phyloP scores from a whole-genome alignment of 2,797 vertebrate genomes.

The Spheniscus humboldti region DNA sequence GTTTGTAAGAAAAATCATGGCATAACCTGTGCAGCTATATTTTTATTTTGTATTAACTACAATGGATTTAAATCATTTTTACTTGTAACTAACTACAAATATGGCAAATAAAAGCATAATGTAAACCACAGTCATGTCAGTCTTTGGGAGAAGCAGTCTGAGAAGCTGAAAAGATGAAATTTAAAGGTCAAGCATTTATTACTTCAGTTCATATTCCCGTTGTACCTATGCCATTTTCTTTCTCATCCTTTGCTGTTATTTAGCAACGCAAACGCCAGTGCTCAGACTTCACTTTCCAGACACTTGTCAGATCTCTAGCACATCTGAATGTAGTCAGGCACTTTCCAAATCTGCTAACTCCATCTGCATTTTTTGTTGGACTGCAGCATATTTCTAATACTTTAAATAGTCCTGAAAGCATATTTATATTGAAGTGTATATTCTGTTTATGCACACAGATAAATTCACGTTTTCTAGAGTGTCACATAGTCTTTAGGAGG shows the following conservation, averaged over 20 bases:
- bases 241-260: constrained; percentile 8
- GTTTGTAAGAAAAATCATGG: constrained; percentile 23
- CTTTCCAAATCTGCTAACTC: constrained; percentile 28
- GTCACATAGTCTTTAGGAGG: neutral
- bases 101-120: constrained; percentile 69
- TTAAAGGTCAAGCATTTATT: constrained; percentile 17
- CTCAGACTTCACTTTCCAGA: constrained; percentile 40
- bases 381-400: neutral
- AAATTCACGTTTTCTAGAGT: constrained; percentile 12
- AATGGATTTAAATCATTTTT: constrained; percentile 50
- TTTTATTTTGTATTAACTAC: constrained; percentile 66
- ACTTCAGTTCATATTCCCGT: neutral
- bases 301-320: neutral
- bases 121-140: constrained; percentile 3
- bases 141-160: constrained; percentile 40
- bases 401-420: constrained; percentile 19
- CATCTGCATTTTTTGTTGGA: constrained; percentile 47
- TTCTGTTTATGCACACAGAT: constrained; percentile 39
- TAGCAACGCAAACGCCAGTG: constrained; percentile 9
- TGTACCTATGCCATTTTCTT: constrained; percentile 24
- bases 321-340: neutral
- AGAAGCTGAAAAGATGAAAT: constrained; percentile 21
- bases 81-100: constrained; percentile 70
- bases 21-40: constrained; percentile 48
- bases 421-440: neutral